Evolutionary conservation across 2,797 vertebrate genomes (phyloP).

Genomic region (Sphenodon punctatus): DNA sequence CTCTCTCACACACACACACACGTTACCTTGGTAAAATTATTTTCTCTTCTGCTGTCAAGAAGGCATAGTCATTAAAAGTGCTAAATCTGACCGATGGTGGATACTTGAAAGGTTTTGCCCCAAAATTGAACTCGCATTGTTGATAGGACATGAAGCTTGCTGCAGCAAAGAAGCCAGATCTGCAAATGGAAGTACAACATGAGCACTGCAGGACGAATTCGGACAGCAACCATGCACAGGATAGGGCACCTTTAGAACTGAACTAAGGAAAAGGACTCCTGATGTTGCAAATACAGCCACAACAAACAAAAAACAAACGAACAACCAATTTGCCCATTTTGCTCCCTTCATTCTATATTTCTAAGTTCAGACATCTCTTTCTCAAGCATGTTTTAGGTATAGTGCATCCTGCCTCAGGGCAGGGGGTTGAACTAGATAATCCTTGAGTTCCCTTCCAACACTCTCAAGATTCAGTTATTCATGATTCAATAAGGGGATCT

Average conservation of each 20-base stretch:
- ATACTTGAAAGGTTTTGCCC: slow-evolving; percentile 95
- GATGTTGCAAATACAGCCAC: background rate
- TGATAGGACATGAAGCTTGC: slow-evolving; percentile 99
- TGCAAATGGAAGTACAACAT: slow-evolving; percentile 59
- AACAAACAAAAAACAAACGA: background rate
- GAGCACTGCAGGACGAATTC: background rate
- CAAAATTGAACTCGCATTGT: slow-evolving; percentile 99
- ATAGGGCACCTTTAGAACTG: background rate
- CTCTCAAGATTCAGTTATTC: too few species aligned
- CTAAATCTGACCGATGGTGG: slow-evolving; percentile 93
- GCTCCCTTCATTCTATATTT: background rate
- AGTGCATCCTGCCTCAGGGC: too few species aligned
- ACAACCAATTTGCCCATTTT: background rate
- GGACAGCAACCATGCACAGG: background rate
- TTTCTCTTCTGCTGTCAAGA: slow-evolving; percentile 92
- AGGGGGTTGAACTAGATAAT: too few species aligned
- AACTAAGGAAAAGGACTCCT: background rate
- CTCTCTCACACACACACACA: too few species aligned
- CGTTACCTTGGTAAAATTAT: slow-evolving; percentile 96
- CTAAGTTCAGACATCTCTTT: too few species aligned
- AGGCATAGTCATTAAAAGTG: slow-evolving; percentile 98
- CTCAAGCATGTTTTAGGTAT: too few species aligned
- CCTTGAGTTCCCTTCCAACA: too few species aligned
- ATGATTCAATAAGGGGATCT: too few species aligned
- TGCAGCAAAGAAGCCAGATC: slow-evolving; percentile 97